phyloP scores from a whole-genome alignment of 1,140 invertebrate genomes.

The Drosophila nikananu region DNA sequence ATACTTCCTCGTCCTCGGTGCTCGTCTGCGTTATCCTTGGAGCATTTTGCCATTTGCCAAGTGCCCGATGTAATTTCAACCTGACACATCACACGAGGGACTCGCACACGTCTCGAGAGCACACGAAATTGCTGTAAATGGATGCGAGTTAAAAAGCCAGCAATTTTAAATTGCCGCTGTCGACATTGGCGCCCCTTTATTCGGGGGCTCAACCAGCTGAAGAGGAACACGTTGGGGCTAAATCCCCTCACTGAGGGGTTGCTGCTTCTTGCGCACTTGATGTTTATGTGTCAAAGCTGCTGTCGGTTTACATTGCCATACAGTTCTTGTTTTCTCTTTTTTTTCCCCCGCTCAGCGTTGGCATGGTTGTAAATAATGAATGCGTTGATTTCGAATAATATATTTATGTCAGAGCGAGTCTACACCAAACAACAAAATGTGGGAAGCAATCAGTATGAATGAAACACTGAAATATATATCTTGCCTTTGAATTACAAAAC shows the following conservation, averaged over 20 bases:
- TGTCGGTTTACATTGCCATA: conserved; percentile 64
- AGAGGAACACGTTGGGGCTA: not conserved
- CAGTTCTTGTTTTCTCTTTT: conserved; percentile 40
- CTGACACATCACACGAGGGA: conserved; percentile 75
- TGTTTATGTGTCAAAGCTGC: conserved; percentile 80
- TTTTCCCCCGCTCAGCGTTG: conserved; percentile 29
- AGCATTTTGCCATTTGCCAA: conserved; percentile 63
- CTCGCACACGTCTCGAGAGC: conserved; percentile 50
- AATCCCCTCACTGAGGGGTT: conserved; percentile 9
- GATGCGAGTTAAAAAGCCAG: conserved; percentile 83
- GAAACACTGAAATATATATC: not conserved
- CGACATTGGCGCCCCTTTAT: conserved; percentile 58
- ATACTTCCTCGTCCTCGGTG: not conserved
- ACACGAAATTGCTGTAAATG: conserved; percentile 81
- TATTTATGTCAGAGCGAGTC: conserved; percentile 60
- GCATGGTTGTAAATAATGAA: conserved; percentile 75
- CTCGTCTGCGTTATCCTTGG: conserved; percentile 57
- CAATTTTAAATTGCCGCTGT: conserved; percentile 82
- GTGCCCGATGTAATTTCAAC: conserved; percentile 82
- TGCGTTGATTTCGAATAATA: conserved; percentile 81
- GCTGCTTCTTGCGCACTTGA: conserved; percentile 68
- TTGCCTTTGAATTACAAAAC: not conserved
- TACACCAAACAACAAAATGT: conserved; percentile 55
- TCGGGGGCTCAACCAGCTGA: not conserved
- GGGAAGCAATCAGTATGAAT: conserved; percentile 5